A percentile compares a stretch with the other conserved stretches of the same genome.
Evolutionary conservation across 2,113 vertebrate genomes (phyloP).

Genomic region (Cyphomyrus plagiostoma): DNA sequence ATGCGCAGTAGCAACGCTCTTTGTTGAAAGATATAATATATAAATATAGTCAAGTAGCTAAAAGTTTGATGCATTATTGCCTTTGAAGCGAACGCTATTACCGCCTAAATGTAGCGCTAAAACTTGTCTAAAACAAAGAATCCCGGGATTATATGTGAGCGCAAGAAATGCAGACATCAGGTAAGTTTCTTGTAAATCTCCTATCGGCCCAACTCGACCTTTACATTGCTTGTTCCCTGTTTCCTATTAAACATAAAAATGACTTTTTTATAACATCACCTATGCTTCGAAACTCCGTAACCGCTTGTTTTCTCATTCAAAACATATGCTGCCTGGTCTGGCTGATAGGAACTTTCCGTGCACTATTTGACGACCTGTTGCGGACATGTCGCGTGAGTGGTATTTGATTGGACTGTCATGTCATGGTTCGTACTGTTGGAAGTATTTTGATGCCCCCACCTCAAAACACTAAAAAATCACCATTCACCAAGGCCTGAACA

Average conservation of each 20-base stretch:
- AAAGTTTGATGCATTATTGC: background rate
- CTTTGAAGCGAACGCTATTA: background rate
- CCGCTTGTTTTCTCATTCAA: slow-evolving; percentile 16
- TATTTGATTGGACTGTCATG: slow-evolving; percentile 31
- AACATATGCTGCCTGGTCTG: slow-evolving; percentile 25
- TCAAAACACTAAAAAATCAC: background rate
- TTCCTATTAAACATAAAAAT: slow-evolving; percentile 49
- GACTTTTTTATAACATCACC: slow-evolving; percentile 46
- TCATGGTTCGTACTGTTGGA: slow-evolving; percentile 15
- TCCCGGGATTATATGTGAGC: slow-evolving; percentile 36
- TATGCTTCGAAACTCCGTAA: slow-evolving; percentile 9
- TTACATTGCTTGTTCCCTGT: slow-evolving; percentile 35
- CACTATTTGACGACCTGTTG: slow-evolving; percentile 49
- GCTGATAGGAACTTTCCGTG: slow-evolving; percentile 40
- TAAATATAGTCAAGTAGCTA: background rate
- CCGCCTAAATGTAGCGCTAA: background rate
- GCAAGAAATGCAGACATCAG: slow-evolving; percentile 49
- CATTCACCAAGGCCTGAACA: background rate
- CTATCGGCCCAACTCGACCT: slow-evolving; percentile 34
- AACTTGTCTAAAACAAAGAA: background rate
- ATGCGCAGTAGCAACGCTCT: background rate
- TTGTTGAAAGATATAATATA: background rate
- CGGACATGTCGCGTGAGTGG: slow-evolving; percentile 28
- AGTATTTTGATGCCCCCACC: slow-evolving; percentile 21
- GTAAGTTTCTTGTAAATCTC: slow-evolving; percentile 58